phyloP scores from a whole-genome alignment of 1,140 invertebrate genomes.

The Cotesia typhae region DNA sequence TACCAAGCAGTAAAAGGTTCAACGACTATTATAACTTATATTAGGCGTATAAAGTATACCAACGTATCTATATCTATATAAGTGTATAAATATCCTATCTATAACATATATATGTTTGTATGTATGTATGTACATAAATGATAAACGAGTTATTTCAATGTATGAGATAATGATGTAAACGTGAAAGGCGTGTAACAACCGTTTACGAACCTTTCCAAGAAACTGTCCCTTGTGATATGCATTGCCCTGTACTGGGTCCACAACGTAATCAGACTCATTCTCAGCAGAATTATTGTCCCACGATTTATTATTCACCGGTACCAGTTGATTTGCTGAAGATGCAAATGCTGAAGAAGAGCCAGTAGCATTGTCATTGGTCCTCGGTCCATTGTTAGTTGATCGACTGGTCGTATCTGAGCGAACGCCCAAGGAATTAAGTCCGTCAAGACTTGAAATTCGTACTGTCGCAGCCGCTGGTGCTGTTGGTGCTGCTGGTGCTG shows the following conservation, averaged over 20 bases:
- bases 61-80: neutral
- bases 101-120: no score
- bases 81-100: no score
- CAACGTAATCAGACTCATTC: slow-evolving; percentile 65
- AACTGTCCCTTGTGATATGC: slow-evolving; percentile 68
- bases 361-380: neutral
- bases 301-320: slow-evolving; percentile 30
- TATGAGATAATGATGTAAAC: slow-evolving; percentile 28
- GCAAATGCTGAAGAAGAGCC: neutral
- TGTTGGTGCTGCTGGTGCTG: neutral
- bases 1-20: slow-evolving; percentile 18
- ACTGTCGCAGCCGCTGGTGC: neutral
- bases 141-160: slow-evolving; percentile 27
- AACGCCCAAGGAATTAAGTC: slow-evolving; percentile 13
- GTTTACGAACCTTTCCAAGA: slow-evolving; percentile 65
- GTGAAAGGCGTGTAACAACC: slow-evolving; percentile 7
- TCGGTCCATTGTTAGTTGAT: slow-evolving; percentile 18
- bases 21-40: slow-evolving; percentile 1
- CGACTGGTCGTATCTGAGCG: neutral
- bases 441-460: slow-evolving; percentile 31
- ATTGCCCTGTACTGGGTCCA: slow-evolving; percentile 65
- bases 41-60: neutral
- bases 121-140: no score
- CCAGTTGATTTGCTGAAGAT: slow-evolving; percentile 9
- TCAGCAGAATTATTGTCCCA: slow-evolving; percentile 52